Percentiles rank a stretch among this genome's conserved stretches.
phyloP scores from a whole-genome alignment of 2,888 invertebrate genomes.

The Stratiomys singularior region DNA sequence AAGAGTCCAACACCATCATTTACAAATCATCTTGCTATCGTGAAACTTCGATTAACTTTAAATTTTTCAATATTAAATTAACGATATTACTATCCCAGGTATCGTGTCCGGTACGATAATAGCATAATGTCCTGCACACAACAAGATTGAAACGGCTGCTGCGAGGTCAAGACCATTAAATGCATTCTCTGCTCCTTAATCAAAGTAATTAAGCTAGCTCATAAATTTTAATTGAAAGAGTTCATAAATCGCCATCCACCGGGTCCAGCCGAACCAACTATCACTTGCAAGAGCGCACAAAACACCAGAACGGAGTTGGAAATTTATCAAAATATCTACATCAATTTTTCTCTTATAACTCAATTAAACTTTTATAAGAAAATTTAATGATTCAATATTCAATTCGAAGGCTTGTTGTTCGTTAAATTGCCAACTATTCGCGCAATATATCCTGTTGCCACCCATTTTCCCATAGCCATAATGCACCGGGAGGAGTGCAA shows the following conservation, averaged over 20 bases:
- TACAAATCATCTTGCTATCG: no score
- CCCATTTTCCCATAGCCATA: slow-evolving; percentile 40
- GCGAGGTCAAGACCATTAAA: neutral
- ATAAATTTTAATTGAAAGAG: slow-evolving; percentile 37
- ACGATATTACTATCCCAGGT: neutral
- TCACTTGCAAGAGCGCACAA: neutral
- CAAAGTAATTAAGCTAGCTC: slow-evolving; percentile 17
- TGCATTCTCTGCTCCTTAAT: slow-evolving; percentile 7
- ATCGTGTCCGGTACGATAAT: neutral
- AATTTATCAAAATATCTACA: slow-evolving; percentile 17
- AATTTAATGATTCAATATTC: slow-evolving; percentile 41
- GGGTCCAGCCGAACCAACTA: neutral
- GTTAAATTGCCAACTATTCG: slow-evolving; percentile 35
- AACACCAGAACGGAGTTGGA: neutral
- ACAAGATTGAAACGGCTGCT: neutral
- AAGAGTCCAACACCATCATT: no score
- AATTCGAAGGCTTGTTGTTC: slow-evolving; percentile 36
- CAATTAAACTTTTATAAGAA: slow-evolving; percentile 43
- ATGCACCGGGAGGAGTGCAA: slow-evolving; percentile 9
- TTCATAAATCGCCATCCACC: neutral
- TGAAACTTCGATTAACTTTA: neutral
- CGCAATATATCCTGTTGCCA: slow-evolving; percentile 29
- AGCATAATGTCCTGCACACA: neutral
- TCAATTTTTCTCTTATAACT: slow-evolving; percentile 42
- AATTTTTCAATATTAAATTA: slow-evolving; percentile 3